Evolutionary conservation across 1,140 invertebrate species (phyloP), one percentile per base, ranked within the genome.

Genomic region (Wasmannia auropunctata): DNA sequence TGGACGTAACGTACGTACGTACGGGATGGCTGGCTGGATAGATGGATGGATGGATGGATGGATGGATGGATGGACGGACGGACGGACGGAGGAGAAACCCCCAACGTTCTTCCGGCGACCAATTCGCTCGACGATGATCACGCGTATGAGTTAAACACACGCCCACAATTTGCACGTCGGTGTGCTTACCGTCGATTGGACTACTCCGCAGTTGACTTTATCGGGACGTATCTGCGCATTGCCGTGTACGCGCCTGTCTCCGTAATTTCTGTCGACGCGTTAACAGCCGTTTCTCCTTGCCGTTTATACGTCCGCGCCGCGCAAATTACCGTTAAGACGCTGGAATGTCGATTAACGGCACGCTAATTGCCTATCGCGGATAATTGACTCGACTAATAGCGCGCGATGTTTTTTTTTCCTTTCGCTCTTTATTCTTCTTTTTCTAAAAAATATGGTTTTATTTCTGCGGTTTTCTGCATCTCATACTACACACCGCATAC

Each of bases 111-210:
- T 90, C 86, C 72, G 69, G 69, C 84, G 84, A 86, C 87, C 86
- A 87, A 90, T 90, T 88, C 87, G 86, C 74, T 65, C 81, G 58
- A 62, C 63, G 86, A 60, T 87, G 89, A 90, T 90, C 84, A 54
- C 84, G 56, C 76, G 86, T 90, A 90, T 81, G 81, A 75, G 70
- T 76, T 80, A 85, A 90, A 85, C 58, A 54, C 56, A 60, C 28
- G 19, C 22, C 56, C 43, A 6, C 60, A 43, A 34, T 31, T 51
- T 40, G 46, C 74, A 60, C 43, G 37, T 70, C 37, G 60, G 54
- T 62, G 51, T 37, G 76, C 58, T 69, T 76, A 89, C 79, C 86
- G 51, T 58, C 46, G 56, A 84, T 79, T 54, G 65, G 72, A 56
- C 58, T 69, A 37, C 76, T 70, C 77, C 74, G 74, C 49, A 62